These are phyloP conservation scores for Diarsia rubi DNA, from an alignment of 2,888 invertebrate species.

Conservation along the genomic window DNA sequence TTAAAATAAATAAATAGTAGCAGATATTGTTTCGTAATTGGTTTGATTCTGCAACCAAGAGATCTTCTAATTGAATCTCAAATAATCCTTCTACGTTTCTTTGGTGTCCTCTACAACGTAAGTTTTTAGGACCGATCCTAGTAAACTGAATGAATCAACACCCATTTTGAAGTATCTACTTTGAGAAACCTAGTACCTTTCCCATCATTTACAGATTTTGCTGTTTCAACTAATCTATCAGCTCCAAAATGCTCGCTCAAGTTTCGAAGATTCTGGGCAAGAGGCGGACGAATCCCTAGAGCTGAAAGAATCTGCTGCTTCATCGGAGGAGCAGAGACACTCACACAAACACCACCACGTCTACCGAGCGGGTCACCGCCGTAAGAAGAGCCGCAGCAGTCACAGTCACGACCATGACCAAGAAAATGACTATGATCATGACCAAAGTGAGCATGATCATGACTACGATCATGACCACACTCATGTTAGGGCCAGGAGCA, in stretches of 20 bases:
- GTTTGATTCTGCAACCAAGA: neutral
- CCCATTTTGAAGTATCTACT: neutral
- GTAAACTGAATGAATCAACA: neutral
- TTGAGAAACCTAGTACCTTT: neutral
- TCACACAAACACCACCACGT: slow-evolving; percentile 40
- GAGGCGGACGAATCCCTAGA: slow-evolving; percentile 44
- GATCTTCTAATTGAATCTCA: neutral
- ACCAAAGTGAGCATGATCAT: neutral
- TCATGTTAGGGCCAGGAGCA: slow-evolving; percentile 1
- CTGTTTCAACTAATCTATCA: slow-evolving; percentile 47
- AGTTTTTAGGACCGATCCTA: neutral
- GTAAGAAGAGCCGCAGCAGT: slow-evolving; percentile 34
- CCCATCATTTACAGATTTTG: slow-evolving; percentile 47
- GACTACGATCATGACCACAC: neutral
- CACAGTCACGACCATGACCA: slow-evolving; percentile 12
- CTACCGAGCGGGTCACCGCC: slow-evolving; percentile 30
- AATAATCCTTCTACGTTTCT: neutral
- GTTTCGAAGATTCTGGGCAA: slow-evolving; percentile 18
- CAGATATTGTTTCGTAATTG: neutral
- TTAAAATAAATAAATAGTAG: neutral
- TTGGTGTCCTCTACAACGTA: neutral
- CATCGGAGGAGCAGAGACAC: slow-evolving; percentile 37
- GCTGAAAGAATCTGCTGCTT: slow-evolving; percentile 35
- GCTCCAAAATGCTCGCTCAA: slow-evolving; percentile 44
- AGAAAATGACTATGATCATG: slow-evolving; percentile 10